Percentiles rank a stretch among this genome's conserved stretches.
These are phyloP conservation scores for Eristalinus aeneus DNA, from an alignment of 2,888 invertebrate species.

Conservation along the genomic window DNA sequence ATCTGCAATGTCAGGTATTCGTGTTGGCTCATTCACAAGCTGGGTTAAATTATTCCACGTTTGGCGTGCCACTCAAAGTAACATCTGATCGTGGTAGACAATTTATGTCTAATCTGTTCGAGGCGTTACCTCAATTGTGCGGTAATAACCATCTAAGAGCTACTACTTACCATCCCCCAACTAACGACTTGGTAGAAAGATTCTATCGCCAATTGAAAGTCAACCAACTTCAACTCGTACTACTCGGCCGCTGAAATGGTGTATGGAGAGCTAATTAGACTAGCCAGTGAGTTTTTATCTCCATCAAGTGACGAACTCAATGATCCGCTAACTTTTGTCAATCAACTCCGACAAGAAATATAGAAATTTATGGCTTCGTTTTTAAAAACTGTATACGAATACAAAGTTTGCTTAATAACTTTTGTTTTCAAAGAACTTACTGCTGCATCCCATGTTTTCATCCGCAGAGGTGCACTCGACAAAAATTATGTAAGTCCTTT, in stretches of 20 bases:
- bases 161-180: constrained; percentile 16
- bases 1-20: no score
- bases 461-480: no score
- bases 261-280: constrained; percentile 72
- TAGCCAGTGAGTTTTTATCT: constrained; percentile 59
- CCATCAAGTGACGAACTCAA: neutral
- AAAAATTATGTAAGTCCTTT: no score
- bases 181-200: neutral
- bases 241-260: constrained; percentile 76
- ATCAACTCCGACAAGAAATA: neutral
- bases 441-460: constrained; percentile 11
- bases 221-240: constrained; percentile 73
- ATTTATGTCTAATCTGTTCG: constrained; percentile 8
- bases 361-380: no score
- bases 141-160: constrained; percentile 6
- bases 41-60: no score
- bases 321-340: neutral
- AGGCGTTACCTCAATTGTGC: neutral
- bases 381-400: neutral
- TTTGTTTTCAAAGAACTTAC: constrained; percentile 6
- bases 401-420: neutral
- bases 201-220: constrained; percentile 12
- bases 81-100: constrained; percentile 15
- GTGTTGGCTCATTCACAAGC: no score
- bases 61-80: no score